Percentiles rank a stretch among this genome's conserved stretches.
Evolutionary conservation across 2,888 invertebrate species (phyloP).

Genomic region (Lydus trimaculatus): DNA sequence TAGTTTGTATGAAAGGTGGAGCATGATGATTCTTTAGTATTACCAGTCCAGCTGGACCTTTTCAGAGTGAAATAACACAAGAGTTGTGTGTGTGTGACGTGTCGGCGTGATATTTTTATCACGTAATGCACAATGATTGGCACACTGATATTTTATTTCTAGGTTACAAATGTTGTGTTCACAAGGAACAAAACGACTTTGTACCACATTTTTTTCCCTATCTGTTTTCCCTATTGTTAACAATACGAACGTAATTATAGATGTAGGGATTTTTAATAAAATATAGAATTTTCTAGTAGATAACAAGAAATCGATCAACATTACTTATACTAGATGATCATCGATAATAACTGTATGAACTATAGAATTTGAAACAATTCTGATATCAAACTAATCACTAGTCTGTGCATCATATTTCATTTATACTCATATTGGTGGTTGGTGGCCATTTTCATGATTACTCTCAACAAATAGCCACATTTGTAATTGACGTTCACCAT

Average conservation of each 20-base stretch:
- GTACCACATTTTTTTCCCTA: no score
- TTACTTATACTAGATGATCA: neutral
- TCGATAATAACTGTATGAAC: neutral
- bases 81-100: neutral
- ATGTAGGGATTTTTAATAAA: neutral
- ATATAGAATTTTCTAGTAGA: neutral
- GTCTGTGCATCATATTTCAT: neutral
- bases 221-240: neutral
- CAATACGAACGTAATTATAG: neutral
- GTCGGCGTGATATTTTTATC: conserved; percentile 21
- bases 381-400: conserved; percentile 1
- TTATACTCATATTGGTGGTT: neutral
- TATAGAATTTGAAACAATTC: conserved; percentile 5
- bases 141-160: neutral
- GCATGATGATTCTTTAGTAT: neutral
- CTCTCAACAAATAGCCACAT: neutral
- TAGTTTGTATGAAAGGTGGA: neutral
- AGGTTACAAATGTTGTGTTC: neutral
- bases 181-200: neutral
- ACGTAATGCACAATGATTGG: conserved; percentile 13
- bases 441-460: neutral
- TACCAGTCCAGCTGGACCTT: conserved; percentile 5
- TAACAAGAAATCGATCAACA: neutral
- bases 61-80: neutral
- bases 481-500: neutral